Evolutionary conservation across 2,888 invertebrate genomes (phyloP).

Genomic region (Drosophila merina): DNA sequence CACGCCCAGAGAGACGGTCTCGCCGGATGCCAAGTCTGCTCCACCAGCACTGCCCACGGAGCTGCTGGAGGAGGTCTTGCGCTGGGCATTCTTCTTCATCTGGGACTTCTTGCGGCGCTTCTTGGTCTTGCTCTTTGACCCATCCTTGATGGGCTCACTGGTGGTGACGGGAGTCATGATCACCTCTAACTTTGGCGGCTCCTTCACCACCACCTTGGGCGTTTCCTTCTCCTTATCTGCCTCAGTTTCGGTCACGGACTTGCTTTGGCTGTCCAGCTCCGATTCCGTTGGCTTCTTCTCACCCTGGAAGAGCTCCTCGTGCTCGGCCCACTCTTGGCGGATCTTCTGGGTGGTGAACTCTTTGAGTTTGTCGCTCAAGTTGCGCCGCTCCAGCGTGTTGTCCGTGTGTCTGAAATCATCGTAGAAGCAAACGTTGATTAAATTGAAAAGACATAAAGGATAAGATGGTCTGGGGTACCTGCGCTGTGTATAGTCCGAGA

Average conservation of each 20-base stretch:
- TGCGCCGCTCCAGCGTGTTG: slow-evolving; percentile 82
- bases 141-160: slow-evolving; percentile 83
- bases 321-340: slow-evolving; percentile 84
- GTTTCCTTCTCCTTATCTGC: slow-evolving; percentile 27
- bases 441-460: not conserved
- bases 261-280: slow-evolving; percentile 24
- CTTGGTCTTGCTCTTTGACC: slow-evolving; percentile 87
- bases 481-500: slow-evolving; percentile 86
- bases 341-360: slow-evolving; percentile 84
- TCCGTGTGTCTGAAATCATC: slow-evolving; percentile 85
- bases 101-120: slow-evolving; percentile 91
- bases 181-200: slow-evolving; percentile 13
- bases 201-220: slow-evolving; percentile 22
- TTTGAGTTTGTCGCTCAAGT: slow-evolving; percentile 78
- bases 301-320: slow-evolving; percentile 83
- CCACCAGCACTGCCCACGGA: slow-evolving; percentile 80
- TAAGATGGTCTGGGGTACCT: slow-evolving; percentile 74
- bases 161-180: slow-evolving; percentile 19
- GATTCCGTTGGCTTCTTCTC: slow-evolving; percentile 64
- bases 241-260: slow-evolving; percentile 29
- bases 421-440: too few relatives aligned
- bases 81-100: slow-evolving; percentile 90
- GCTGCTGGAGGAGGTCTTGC: slow-evolving; percentile 87
- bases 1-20: slow-evolving; percentile 41
- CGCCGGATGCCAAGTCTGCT: slow-evolving; percentile 55